Percentiles rank a stretch among this genome's conserved stretches.
Evolutionary conservation across 2,113 vertebrate species (phyloP).

Genomic region (Thamnaconus septentrionalis): DNA sequence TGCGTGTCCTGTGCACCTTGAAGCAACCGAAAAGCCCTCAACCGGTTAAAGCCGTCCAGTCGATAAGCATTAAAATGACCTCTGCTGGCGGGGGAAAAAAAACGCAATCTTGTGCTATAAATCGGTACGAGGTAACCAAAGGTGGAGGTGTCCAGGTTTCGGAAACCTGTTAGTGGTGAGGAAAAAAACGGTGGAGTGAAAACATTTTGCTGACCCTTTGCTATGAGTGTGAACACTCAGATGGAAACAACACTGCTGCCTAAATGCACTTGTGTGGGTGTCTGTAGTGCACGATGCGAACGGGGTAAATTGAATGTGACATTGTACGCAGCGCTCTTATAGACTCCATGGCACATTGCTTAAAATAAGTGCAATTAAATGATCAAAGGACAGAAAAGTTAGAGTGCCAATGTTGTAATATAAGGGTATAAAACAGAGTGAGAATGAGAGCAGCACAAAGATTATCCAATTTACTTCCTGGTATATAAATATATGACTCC

Average conservation of each 20-base stretch:
- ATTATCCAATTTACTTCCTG: too few species aligned
- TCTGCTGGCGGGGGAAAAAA: not conserved
- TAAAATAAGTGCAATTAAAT: too few species aligned
- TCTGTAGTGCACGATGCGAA: constrained; percentile 9
- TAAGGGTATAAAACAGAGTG: too few species aligned
- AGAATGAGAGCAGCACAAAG: too few species aligned
- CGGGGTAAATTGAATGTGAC: constrained; percentile 23
- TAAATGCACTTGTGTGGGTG: constrained; percentile 1
- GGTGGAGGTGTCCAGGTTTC: not conserved
- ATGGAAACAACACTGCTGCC: too few species aligned
- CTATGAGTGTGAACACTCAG: too few species aligned
- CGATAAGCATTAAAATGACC: constrained; percentile 18
- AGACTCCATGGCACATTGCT: not conserved
- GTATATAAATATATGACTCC: too few species aligned
- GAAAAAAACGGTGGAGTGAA: not conserved
- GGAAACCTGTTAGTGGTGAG: constrained; percentile 4
- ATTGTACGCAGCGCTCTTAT: constrained; percentile 18
- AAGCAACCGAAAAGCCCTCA: not conserved
- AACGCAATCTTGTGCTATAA: constrained; percentile 12
- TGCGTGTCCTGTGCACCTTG: constrained; percentile 13
- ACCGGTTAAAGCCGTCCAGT: constrained; percentile 5
- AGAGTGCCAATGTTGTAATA: too few species aligned
- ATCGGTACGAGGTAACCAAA: not conserved
- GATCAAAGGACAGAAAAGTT: too few species aligned
- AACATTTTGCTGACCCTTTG: too few species aligned